Percentiles rank a stretch among this genome's conserved stretches.
phyloP scores from a whole-genome alignment of 2,113 vertebrate genomes.

The Saccopteryx bilineata region DNA sequence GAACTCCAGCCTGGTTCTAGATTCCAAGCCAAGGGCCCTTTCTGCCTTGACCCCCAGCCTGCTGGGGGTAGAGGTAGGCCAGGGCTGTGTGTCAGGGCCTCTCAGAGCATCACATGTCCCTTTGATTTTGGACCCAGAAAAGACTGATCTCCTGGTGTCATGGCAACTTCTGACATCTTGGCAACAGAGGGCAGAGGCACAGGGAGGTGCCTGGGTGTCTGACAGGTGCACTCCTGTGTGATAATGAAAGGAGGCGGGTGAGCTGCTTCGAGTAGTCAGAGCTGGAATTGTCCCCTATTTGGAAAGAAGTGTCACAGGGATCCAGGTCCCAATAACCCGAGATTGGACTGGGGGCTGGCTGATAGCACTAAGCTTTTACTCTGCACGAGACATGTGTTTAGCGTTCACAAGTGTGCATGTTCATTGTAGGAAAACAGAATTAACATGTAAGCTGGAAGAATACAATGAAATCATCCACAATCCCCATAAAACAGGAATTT shows the following conservation, averaged over 20 bases:
- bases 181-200: not conserved
- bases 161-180: fast-evolving
- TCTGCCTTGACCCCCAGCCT: not conserved
- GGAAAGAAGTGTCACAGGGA: not conserved
- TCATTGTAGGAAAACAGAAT: not conserved
- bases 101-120: not conserved
- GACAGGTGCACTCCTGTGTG: not conserved
- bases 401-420: not conserved
- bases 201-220: not conserved
- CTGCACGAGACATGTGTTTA: fast-evolving
- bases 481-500: not conserved
- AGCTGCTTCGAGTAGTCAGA: not conserved
- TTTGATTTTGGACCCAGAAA: not conserved
- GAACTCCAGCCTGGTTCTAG: not conserved
- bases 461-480: not conserved
- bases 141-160: not conserved
- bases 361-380: not conserved
- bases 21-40: not conserved
- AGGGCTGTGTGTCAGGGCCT: not conserved
- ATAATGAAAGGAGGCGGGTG: not conserved
- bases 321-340: not conserved
- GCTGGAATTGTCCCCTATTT: not conserved
- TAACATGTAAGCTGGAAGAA: not conserved
- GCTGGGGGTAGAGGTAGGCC: not conserved
- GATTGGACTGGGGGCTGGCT: fast-evolving